Evolutionary conservation across 2,888 invertebrate genomes (phyloP).

Genomic region (Carcina quercana): DNA sequence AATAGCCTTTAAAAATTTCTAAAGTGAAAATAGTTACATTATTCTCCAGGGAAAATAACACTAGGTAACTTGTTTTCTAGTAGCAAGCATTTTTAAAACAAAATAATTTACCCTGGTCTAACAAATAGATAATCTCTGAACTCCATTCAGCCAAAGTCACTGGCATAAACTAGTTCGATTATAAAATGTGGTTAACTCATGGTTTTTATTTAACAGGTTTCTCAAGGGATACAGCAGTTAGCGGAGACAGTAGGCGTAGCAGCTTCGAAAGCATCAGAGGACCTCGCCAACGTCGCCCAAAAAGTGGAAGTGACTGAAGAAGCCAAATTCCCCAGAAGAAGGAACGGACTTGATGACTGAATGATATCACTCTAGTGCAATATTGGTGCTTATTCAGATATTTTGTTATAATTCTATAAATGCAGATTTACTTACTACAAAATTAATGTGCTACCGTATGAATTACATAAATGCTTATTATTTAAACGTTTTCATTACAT

Average conservation of each 20-base stretch:
- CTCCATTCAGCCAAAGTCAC: not conserved
- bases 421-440: too few relatives aligned
- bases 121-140: too few relatives aligned
- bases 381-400: constrained; percentile 13
- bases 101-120: too few relatives aligned
- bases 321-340: constrained; percentile 49
- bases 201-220: constrained; percentile 33
- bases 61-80: too few relatives aligned
- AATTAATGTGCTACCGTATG: too few relatives aligned
- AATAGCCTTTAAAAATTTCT: too few relatives aligned
- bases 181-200: not conserved
- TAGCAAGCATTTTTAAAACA: too few relatives aligned
- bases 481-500: too few relatives aligned
- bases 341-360: constrained; percentile 58
- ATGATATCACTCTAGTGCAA: constrained; percentile 2
- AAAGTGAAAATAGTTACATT: too few relatives aligned
- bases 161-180: not conserved
- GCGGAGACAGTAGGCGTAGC: constrained; percentile 61
- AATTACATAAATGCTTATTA: too few relatives aligned
- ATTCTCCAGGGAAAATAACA: too few relatives aligned
- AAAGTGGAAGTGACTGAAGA: constrained; percentile 55
- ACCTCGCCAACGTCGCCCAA: constrained; percentile 49
- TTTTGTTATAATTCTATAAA: constrained; percentile 9
- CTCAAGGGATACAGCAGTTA: constrained; percentile 55
- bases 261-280: constrained; percentile 51